These are phyloP conservation scores for Naso thynnoides DNA, from an alignment of 2,797 vertebrate species.

Conservation along the genomic window DNA sequence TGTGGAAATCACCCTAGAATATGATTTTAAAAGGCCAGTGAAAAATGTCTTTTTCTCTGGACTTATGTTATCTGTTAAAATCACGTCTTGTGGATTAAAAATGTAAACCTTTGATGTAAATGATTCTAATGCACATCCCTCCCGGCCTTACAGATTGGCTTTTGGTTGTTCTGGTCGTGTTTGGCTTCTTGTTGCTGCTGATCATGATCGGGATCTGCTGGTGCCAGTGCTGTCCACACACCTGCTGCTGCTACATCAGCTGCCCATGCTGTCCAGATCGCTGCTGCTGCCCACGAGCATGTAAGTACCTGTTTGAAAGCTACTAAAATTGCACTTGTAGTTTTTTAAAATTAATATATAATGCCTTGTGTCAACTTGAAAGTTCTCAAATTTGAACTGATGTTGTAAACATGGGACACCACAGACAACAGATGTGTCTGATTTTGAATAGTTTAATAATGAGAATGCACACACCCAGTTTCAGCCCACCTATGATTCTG, in stretches of 20 bases:
- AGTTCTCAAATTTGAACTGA: no score
- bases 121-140: neutral
- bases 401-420: no score
- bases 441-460: no score
- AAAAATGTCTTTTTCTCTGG: no score
- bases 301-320: conserved; percentile 79
- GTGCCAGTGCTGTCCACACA: conserved; percentile 96
- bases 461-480: no score
- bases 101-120: neutral
- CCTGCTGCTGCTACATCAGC: conserved; percentile 93
- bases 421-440: no score
- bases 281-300: conserved; percentile 92
- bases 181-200: conserved; percentile 86
- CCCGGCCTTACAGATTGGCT: conserved; percentile 88
- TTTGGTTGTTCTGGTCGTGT: conserved; percentile 88
- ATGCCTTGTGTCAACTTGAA: no score
- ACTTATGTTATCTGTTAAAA: neutral
- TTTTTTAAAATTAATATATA: neutral
- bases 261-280: conserved; percentile 93
- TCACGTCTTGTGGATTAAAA: neutral
- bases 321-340: neutral
- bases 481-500: no score
- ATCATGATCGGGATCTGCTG: conserved; percentile 91
- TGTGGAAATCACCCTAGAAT: no score
- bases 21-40: no score